Conservation (phyloP, 2,888 invertebrate genomes). For the Apamea anceps region DNA sequence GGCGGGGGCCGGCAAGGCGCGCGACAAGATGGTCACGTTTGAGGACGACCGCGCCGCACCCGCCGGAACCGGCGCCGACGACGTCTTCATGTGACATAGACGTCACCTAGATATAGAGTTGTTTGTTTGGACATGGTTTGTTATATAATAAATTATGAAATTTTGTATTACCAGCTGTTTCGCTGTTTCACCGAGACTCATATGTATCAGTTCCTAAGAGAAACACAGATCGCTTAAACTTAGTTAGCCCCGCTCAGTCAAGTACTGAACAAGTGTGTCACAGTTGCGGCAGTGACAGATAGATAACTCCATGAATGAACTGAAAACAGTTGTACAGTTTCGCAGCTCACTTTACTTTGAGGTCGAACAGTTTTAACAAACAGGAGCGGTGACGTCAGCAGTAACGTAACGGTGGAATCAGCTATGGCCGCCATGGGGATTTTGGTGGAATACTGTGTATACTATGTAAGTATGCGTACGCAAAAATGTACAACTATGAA, state of each 20-base stretch:
- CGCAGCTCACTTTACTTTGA: neutral
- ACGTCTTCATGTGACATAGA: constrained; percentile 94
- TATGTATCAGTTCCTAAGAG: neutral
- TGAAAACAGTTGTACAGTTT: constrained; percentile 20
- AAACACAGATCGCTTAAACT: neutral
- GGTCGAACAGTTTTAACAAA: neutral
- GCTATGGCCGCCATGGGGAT: neutral
- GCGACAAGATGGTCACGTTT: constrained; percentile 79
- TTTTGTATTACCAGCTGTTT: constrained; percentile 66
- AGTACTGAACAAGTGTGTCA: neutral
- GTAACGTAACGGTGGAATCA: neutral
- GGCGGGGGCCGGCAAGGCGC: constrained; percentile 80
- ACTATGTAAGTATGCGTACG: neutral
- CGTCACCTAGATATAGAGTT: constrained; percentile 70
- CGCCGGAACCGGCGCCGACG: constrained; percentile 87
- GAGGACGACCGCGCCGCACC: constrained; percentile 62
- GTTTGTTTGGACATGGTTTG: constrained; percentile 79
- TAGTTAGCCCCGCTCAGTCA: no score
- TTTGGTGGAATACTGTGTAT: neutral
- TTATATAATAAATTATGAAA: constrained; percentile 79
- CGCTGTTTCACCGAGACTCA: constrained; percentile 29
- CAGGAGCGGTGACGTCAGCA: neutral
- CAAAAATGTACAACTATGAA: neutral
- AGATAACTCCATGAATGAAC: constrained; percentile 69
- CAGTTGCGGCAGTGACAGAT: constrained; percentile 57